Conservation (phyloP, 2,888 invertebrate species). For the Melanargia galathea region DNA sequence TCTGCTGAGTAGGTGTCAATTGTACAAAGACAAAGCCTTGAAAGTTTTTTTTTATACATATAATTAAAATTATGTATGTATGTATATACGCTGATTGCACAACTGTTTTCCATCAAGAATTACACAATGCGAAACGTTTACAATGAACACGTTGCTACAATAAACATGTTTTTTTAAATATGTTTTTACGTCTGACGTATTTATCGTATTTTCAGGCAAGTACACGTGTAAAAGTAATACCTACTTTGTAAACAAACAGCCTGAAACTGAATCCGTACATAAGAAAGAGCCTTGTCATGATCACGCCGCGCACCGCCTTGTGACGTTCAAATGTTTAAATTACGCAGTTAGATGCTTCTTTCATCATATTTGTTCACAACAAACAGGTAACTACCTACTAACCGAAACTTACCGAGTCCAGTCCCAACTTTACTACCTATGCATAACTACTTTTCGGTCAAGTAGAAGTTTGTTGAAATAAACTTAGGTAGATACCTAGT, state of each 20-base stretch:
- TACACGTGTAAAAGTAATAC: neutral
- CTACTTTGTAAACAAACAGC: slow-evolving; percentile 2
- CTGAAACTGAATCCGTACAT: slow-evolving; percentile 39
- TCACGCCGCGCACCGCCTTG: slow-evolving; percentile 40
- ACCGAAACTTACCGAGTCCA: neutral
- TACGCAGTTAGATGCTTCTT: slow-evolving; percentile 45
- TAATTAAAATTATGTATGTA: too few relatives aligned
- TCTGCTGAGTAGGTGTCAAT: too few relatives aligned
- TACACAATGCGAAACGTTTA: slow-evolving; percentile 1
- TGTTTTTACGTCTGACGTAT: too few relatives aligned
- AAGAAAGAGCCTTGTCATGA: slow-evolving; percentile 31
- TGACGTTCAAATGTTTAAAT: slow-evolving; percentile 50
- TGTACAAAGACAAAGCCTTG: slow-evolving; percentile 8
- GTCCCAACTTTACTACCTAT: neutral
- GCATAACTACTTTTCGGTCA: neutral
- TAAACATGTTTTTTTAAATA: neutral
- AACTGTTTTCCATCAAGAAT: slow-evolving; percentile 15
- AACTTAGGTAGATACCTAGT: too few relatives aligned
- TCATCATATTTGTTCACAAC: slow-evolving; percentile 32
- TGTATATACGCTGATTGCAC: slow-evolving; percentile 13
- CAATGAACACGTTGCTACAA: slow-evolving; percentile 4
- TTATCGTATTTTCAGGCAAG: neutral
- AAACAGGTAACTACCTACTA: neutral
- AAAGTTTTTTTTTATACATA: slow-evolving; percentile 14
- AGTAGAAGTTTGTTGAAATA: neutral